phyloP scores from a whole-genome alignment of 2,113 vertebrate species.

The Elachura formosa region DNA sequence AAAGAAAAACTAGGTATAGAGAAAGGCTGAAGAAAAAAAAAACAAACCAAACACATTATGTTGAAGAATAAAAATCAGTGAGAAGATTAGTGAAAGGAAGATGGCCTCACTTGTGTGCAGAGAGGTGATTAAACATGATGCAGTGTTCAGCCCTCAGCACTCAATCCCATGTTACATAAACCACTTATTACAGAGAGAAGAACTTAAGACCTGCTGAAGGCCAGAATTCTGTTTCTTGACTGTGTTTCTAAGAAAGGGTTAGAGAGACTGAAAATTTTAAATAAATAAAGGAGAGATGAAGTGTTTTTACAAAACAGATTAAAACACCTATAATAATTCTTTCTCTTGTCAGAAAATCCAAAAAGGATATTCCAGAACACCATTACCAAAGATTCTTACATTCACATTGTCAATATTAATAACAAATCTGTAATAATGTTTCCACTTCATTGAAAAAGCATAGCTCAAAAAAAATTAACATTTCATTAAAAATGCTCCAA shows the following conservation, averaged over 20 bases:
- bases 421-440: not conserved
- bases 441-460: not conserved
- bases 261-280: not conserved
- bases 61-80: not conserved
- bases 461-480: constrained; percentile 12
- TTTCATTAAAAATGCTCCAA: constrained; percentile 36
- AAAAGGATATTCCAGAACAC: not conserved
- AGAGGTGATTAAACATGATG: not conserved
- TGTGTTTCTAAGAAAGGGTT: not conserved
- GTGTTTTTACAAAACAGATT: not conserved
- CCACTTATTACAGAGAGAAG: not conserved
- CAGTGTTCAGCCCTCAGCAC: not conserved
- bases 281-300: not conserved
- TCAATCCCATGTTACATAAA: not conserved
- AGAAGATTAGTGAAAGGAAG: not conserved
- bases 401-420: not conserved
- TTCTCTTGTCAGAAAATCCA: not conserved
- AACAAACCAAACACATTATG: not conserved
- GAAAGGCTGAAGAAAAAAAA: not conserved
- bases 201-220: not conserved
- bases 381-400: not conserved
- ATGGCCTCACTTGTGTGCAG: not conserved
- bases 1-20: not conserved
- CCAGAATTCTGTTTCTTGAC: not conserved
- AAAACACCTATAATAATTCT: not conserved